A percentile compares a stretch with the other conserved stretches of the same genome.
These are phyloP conservation scores for Chunga burmeisteri DNA, from an alignment of 2,113 vertebrate species.

Conservation along the genomic window DNA sequence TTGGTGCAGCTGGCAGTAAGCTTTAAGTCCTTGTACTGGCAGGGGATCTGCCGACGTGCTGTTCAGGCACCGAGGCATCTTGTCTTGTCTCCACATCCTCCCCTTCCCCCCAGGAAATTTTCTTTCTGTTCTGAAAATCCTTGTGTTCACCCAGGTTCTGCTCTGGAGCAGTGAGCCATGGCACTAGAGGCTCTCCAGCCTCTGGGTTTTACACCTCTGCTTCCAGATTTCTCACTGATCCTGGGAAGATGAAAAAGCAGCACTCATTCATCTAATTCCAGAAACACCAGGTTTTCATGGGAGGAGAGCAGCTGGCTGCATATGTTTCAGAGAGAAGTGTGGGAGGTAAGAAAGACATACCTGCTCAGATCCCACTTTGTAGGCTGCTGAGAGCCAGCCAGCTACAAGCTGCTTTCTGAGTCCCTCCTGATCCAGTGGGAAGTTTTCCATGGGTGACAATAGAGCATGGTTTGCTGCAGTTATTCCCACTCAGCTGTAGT, in stretches of 20 bases:
- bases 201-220: not conserved
- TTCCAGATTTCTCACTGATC: not conserved
- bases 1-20: conserved; percentile 10
- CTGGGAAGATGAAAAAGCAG: not conserved
- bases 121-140: not conserved
- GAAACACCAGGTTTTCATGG: not conserved
- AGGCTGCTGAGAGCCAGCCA: not conserved
- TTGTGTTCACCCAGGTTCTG: not conserved
- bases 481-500: not conserved
- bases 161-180: not conserved
- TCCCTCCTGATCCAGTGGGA: not conserved
- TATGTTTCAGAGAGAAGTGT: not conserved
- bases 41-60: not conserved
- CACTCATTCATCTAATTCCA: not conserved
- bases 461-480: not conserved
- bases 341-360: not conserved
- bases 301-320: not conserved
- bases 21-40: not conserved
- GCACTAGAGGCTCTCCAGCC: not conserved
- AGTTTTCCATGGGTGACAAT: not conserved
- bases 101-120: not conserved
- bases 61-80: not conserved
- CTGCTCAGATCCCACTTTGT: not conserved
- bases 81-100: not conserved
- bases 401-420: not conserved